Conservation (phyloP, 2,797 vertebrate species). For the Sebastes steindachneri region DNA sequence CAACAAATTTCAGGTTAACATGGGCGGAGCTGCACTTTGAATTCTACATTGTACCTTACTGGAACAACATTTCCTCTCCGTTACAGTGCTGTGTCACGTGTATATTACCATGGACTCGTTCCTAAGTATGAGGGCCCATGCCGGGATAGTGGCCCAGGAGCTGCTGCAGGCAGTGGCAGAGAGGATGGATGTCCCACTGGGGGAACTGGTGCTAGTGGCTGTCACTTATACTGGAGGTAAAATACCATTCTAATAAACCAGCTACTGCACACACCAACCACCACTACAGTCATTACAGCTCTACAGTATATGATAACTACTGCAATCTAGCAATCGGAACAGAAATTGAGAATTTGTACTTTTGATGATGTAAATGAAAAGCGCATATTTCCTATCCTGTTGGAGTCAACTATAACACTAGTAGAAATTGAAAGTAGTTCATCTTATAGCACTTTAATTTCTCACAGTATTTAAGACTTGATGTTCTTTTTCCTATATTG, state of each 20-base stretch:
- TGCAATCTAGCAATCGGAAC: fast-evolving
- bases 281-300: background rate
- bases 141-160: constrained; percentile 86
- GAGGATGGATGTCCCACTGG: constrained; percentile 88
- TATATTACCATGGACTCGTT: constrained; percentile 94
- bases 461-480: background rate
- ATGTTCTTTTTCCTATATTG: background rate
- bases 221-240: constrained; percentile 91
- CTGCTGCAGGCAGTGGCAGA: constrained; percentile 90
- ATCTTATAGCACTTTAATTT: background rate
- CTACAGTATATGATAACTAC: too few species aligned
- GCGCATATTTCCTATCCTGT: too few species aligned
- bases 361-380: too few species aligned
- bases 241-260: background rate
- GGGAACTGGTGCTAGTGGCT: constrained; percentile 89
- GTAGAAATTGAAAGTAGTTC: background rate
- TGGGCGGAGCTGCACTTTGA: background rate
- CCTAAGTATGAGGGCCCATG: constrained; percentile 89
- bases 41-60: background rate
- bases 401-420: background rate
- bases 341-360: too few species aligned
- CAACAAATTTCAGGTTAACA: background rate
- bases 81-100: constrained; percentile 91
- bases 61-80: constrained; percentile 32
- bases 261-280: background rate